Percentiles rank a stretch among this genome's conserved stretches.
These are phyloP conservation scores for Phodopus roborovskii DNA, from an alignment of 2,113 vertebrate genomes.

Conservation along the genomic window DNA sequence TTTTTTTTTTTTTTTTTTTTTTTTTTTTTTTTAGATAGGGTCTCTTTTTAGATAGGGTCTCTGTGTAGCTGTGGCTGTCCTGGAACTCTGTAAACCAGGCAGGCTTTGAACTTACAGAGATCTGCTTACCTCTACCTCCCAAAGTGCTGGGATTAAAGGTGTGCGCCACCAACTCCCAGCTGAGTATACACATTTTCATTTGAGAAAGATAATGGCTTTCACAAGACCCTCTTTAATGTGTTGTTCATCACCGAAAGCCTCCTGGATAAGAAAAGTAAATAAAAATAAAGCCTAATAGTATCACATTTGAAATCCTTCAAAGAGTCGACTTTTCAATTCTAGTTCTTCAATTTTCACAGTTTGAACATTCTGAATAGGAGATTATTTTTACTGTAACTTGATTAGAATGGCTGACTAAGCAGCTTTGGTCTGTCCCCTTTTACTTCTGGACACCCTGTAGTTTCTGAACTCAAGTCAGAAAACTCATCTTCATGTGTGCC, in stretches of 20 bases:
- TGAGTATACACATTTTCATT: not conserved
- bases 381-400: constrained; percentile 25
- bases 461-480: not conserved
- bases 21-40: no score
- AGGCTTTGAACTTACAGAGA: no score
- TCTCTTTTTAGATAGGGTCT: no score
- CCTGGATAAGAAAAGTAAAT: not conserved
- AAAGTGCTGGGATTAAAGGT: no score
- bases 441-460: not conserved
- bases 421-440: not conserved
- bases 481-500: not conserved
- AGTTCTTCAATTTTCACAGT: constrained; percentile 35
- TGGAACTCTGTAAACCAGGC: no score
- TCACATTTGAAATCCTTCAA: not conserved
- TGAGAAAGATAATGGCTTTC: not conserved
- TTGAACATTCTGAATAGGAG: not conserved
- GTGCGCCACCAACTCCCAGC: no score
- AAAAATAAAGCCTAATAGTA: not conserved
- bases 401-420: not conserved
- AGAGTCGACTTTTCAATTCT: not conserved
- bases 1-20: no score
- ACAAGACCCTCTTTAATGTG: not conserved
- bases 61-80: no score
- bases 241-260: not conserved
- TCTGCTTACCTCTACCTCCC: no score